phyloP scores from a whole-genome alignment of 2,113 vertebrate species.

The Irena cyanogastra region DNA sequence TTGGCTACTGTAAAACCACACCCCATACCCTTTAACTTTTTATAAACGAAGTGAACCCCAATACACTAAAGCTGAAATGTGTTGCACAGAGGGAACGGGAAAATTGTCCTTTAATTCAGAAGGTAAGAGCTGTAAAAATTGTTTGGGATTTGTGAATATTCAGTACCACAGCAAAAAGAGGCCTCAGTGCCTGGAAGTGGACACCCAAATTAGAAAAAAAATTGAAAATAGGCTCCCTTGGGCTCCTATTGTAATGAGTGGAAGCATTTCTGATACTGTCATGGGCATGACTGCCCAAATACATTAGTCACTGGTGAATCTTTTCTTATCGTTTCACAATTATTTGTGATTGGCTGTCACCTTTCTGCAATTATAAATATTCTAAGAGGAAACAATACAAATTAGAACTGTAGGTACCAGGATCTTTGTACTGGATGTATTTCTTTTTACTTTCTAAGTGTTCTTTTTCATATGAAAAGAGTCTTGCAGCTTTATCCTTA shows the following conservation, averaged over 20 bases:
- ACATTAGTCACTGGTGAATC: neutral
- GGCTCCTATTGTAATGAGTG: neutral
- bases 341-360: neutral
- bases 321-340: neutral
- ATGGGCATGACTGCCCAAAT: neutral
- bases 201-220: neutral
- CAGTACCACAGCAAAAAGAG: neutral
- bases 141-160: neutral
- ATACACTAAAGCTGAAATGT: neutral
- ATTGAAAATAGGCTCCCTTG: neutral
- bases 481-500: slow-evolving; percentile 58
- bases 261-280: neutral
- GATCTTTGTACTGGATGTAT: slow-evolving; percentile 34
- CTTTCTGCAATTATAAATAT: slow-evolving; percentile 25
- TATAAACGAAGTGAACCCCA: neutral
- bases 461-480: slow-evolving; percentile 65
- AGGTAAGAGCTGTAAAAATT: neutral
- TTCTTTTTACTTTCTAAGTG: slow-evolving; percentile 51
- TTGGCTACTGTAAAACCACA: neutral
- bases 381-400: slow-evolving; percentile 22
- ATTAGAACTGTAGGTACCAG: slow-evolving; percentile 37
- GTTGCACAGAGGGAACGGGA: neutral
- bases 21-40: neutral
- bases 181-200: neutral
- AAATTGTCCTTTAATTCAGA: neutral